Evolutionary conservation across 2,113 vertebrate genomes (phyloP), one percentile per base, ranked within the genome.

Genomic region (Actenoides hombroni): DNA sequence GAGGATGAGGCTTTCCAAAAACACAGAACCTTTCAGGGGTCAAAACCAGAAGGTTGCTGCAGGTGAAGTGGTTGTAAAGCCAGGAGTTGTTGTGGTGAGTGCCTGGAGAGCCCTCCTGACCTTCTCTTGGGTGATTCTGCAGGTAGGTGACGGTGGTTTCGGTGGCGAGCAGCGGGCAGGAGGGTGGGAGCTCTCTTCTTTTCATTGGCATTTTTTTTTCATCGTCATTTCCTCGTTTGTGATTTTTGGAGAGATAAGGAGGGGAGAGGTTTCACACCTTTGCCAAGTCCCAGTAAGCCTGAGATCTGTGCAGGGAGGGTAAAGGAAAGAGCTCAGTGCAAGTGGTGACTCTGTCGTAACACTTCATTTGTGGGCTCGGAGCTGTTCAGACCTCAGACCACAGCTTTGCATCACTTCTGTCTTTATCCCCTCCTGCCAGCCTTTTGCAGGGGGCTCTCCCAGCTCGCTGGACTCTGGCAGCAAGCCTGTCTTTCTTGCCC

Each of bases 81-180:
- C 18, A 46, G 44, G 17, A 70, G 39, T 11, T 42, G 53, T 46
- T 48, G 46, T 48, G 40, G 17, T 40, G 64, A 40, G 10, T 31
- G 14, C 39, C 26, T 20, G 33, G 51, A 49, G 56, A 71, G 20
- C 61, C 11, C 48, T 77, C 26, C 42, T 57, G 73, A 11, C 44
- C 13, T 42, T 49, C 13, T 64, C 11, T n/a, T 9, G 16, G 37
- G 57, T 42, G 64, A 24, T 51, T 42, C 21, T 67, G 46, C 46
- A 51, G 46, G 63, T 10, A 35, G 53, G 42, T 1, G 2, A 8
- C 16, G 11, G n/a, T 0, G 1, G 31, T 35, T 68, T 53, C 46
- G 20, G 42, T 57, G 11, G 40, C 48, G 31, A 63, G 60, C 65
- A 46, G 74, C 28, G 13, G 42, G 15, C 42, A 51, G 39, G 44